A percentile compares a stretch with the other conserved stretches of the same genome.
These are phyloP conservation scores for Acanthochromis polyacanthus DNA, from an alignment of 2,113 vertebrate species.

Conservation along the genomic window DNA sequence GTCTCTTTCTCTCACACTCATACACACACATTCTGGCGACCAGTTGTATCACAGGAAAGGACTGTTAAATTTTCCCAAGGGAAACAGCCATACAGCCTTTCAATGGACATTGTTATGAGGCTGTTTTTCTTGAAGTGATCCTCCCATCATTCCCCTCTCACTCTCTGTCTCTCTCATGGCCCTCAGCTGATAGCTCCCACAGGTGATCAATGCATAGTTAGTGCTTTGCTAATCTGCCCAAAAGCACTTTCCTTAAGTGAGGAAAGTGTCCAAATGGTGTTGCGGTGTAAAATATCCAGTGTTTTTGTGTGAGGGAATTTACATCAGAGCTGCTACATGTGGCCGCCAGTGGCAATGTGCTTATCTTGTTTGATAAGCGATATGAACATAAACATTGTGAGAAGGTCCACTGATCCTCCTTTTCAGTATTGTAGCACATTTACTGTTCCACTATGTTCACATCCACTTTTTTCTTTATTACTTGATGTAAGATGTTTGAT, in stretches of 20 bases:
- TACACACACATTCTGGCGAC: constrained; percentile 22
- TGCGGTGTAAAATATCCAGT: constrained; percentile 3
- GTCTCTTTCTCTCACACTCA: constrained; percentile 5
- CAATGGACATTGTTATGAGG: constrained; percentile 77
- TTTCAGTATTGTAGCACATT: too few relatives aligned
- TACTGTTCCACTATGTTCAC: too few relatives aligned
- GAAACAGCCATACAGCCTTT: constrained; percentile 56
- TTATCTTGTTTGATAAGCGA: too few relatives aligned
- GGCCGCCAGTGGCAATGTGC: background rate
- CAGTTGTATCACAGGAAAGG: constrained; percentile 72
- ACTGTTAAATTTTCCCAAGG: constrained; percentile 68
- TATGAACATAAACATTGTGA: too few relatives aligned
- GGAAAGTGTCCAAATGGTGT: constrained; percentile 48
- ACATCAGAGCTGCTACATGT: background rate
- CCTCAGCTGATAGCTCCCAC: constrained; percentile 45
- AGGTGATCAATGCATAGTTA: constrained; percentile 68
- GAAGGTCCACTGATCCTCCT: too few relatives aligned
- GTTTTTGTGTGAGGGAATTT: constrained; percentile 11
- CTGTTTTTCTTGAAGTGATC: constrained; percentile 60
- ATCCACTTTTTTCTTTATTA: too few relatives aligned
- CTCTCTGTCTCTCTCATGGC: background rate
- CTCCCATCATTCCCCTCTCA: constrained; percentile 21
- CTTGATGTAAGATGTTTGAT: too few relatives aligned
- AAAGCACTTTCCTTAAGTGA: constrained; percentile 64
- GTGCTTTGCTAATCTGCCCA: constrained; percentile 62